A percentile compares a stretch with the other conserved stretches of the same genome.
Evolutionary conservation across 2,113 vertebrate species (phyloP).

Genomic region (Oreotragus oreotragus): DNA sequence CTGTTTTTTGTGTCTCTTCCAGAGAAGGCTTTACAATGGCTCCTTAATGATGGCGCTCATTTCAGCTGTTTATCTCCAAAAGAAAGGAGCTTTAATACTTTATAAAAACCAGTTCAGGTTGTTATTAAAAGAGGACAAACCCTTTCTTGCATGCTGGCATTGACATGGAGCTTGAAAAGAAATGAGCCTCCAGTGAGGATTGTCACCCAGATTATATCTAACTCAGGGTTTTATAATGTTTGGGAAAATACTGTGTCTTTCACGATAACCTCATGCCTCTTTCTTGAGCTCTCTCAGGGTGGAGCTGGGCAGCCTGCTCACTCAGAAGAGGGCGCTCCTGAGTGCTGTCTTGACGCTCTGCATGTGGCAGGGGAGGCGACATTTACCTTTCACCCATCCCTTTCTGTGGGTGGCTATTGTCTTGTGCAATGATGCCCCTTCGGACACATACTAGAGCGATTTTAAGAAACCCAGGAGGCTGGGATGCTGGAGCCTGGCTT

Average conservation of each 20-base stretch:
- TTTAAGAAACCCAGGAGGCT: background rate
- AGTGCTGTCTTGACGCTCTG: background rate
- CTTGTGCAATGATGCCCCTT: background rate
- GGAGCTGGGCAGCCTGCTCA: background rate
- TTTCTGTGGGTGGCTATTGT: background rate
- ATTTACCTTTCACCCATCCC: background rate
- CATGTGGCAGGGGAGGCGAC: too few species aligned
- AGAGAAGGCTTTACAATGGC: background rate
- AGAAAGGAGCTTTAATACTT: background rate
- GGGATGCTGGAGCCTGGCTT: background rate
- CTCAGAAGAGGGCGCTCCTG: background rate
- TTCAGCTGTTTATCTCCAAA: background rate
- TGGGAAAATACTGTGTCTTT: background rate
- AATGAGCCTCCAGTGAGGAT: background rate
- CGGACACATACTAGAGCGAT: background rate
- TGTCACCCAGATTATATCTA: background rate
- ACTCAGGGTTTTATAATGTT: background rate
- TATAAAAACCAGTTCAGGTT: background rate
- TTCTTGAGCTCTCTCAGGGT: background rate
- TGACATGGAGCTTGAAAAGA: background rate
- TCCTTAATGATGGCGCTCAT: background rate
- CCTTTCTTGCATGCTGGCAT: background rate
- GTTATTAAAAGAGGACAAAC: background rate
- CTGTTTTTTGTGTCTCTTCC: background rate
- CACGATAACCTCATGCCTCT: background rate